phyloP scores from a whole-genome alignment of 2,797 vertebrate species.

The Pangasius larnaudii region DNA sequence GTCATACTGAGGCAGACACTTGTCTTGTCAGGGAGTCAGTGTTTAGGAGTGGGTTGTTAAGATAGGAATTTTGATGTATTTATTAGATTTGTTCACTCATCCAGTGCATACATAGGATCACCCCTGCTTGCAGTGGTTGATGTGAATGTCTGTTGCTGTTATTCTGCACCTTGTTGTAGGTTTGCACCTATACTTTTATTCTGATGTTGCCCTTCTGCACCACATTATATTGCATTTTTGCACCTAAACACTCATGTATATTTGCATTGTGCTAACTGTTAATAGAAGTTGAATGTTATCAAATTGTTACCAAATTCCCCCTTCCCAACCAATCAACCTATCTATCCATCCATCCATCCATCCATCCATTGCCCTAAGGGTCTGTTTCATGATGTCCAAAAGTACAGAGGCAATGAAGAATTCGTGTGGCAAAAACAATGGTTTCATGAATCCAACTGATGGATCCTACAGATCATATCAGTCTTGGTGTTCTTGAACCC shows the following conservation, averaged over 20 bases:
- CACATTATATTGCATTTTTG: not conserved
- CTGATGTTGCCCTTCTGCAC: too few relatives aligned
- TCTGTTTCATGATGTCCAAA: not conserved
- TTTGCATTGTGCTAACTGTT: not conserved
- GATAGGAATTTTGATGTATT: not conserved
- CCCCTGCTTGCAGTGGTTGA: too few relatives aligned
- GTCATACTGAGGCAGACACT: not conserved
- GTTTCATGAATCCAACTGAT: not conserved
- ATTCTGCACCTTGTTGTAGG: not conserved
- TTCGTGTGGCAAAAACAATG: not conserved
- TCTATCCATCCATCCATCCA: not conserved
- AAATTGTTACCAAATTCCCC: too few relatives aligned
- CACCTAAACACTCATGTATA: not conserved
- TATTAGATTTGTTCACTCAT: not conserved
- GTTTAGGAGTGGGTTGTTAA: not conserved
- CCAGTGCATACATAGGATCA: too few relatives aligned
- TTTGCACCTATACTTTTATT: not conserved
- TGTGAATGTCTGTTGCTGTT: not conserved
- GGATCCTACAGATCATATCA: not conserved
- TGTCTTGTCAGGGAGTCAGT: not conserved
- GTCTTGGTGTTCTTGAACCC: not conserved
- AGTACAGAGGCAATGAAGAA: not conserved
- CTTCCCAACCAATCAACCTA: not conserved
- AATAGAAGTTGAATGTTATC: not conserved
- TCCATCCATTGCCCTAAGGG: not conserved